phyloP scores from a whole-genome alignment of 2,888 invertebrate species.

The Platynereis dumerilii region DNA sequence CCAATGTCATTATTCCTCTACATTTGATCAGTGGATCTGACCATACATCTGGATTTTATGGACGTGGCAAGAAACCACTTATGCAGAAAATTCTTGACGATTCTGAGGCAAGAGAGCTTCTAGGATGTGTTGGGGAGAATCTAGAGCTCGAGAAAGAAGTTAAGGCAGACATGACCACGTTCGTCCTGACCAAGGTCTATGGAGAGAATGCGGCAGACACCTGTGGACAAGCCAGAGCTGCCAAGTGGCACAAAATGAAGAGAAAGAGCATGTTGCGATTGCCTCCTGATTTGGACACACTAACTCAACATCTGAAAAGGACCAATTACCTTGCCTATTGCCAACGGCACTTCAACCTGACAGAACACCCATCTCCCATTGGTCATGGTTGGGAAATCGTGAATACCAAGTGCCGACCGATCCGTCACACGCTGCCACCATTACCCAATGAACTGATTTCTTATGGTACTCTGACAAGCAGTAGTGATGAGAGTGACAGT shows the following conservation, averaged over 20 bases:
- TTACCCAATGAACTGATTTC: no score
- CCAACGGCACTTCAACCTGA: slow-evolving; percentile 11
- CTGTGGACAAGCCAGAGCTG: slow-evolving; percentile 18
- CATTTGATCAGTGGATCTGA: neutral
- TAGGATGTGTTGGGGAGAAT: neutral
- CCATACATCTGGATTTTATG: neutral
- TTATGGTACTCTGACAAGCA: no score
- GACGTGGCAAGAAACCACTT: neutral
- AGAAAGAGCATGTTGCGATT: slow-evolving; percentile 9
- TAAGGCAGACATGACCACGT: slow-evolving; percentile 6
- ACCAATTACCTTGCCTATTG: slow-evolving; percentile 6
- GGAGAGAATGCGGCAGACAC: slow-evolving; percentile 11
- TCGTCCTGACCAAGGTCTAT: slow-evolving; percentile 13
- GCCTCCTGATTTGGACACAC: neutral
- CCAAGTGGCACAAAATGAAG: slow-evolving; percentile 13
- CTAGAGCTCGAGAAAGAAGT: slow-evolving; percentile 6
- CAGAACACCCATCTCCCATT: slow-evolving; percentile 10
- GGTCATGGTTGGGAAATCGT: no score
- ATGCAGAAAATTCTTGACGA: neutral
- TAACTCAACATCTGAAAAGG: slow-evolving; percentile 11
- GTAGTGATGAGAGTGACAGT: no score
- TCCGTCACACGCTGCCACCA: no score
- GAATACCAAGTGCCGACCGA: no score
- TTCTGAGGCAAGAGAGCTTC: neutral
- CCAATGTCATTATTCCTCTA: neutral